Evolutionary conservation across 2,797 vertebrate genomes (phyloP).

Genomic region (Chloroceryle inda): DNA sequence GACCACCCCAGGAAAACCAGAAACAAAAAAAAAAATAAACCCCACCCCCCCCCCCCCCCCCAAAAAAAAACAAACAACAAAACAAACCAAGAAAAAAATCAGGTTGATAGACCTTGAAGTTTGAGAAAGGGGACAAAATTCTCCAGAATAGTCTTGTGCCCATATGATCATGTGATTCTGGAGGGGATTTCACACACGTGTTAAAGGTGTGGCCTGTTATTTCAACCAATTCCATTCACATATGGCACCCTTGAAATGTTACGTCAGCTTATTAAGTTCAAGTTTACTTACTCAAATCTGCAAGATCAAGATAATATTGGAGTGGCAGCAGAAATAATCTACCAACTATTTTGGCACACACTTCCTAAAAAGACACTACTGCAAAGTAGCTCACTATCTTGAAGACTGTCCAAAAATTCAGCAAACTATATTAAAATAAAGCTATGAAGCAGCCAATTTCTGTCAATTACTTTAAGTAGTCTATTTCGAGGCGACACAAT

Average conservation of each 20-base stretch:
- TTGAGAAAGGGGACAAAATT: neutral
- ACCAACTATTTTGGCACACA: neutral
- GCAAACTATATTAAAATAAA: neutral
- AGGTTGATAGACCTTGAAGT: neutral
- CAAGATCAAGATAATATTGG: neutral
- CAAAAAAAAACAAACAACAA: neutral
- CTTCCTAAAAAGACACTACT: neutral
- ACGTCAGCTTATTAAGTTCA: neutral
- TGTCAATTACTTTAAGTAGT: neutral
- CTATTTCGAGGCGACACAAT: neutral
- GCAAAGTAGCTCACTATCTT: neutral
- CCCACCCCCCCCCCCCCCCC: no score
- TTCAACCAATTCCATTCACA: neutral
- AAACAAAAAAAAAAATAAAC: no score
- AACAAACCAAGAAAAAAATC: no score
- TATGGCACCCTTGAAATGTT: neutral
- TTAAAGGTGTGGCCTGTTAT: neutral
- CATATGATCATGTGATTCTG: rapidly evolving
- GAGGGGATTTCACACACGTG: rapidly evolving
- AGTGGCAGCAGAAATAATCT: neutral
- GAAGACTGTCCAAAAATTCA: neutral
- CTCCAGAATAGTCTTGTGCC: neutral
- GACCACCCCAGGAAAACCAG: no score
- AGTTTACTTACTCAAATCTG: neutral
- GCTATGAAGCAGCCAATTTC: neutral